Percentiles rank a stretch among this genome's conserved stretches.
Evolutionary conservation across 2,888 invertebrate species (phyloP).

Genomic region (Erebia ligea): DNA sequence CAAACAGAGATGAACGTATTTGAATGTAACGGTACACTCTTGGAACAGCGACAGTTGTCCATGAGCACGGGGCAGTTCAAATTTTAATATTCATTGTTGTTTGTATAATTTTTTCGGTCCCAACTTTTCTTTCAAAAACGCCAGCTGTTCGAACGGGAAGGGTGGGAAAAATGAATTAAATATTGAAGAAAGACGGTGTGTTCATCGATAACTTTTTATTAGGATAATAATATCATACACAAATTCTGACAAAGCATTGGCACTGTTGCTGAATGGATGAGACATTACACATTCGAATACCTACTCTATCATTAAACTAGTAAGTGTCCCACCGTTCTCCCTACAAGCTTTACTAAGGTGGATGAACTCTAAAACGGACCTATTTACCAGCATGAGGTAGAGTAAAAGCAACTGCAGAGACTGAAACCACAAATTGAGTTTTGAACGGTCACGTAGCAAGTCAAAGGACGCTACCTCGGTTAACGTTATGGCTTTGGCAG

Average conservation of each 20-base stretch:
- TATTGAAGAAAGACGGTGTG: neutral
- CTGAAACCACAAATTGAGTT: neutral
- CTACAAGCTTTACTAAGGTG: neutral
- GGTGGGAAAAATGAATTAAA: neutral
- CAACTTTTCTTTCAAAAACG: too few species aligned
- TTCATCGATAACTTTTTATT: neutral
- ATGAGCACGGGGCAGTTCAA: conserved; percentile 9
- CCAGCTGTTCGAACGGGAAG: neutral
- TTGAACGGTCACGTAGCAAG: neutral
- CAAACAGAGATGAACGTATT: conserved; percentile 12
- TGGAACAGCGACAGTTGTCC: conserved; percentile 18
- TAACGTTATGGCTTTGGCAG: neutral
- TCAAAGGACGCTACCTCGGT: neutral
- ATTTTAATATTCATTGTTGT: conserved; percentile 24
- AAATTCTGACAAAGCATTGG: too few species aligned
- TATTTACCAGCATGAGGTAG: neutral
- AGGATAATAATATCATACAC: neutral
- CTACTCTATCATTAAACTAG: neutral
- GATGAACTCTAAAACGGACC: neutral
- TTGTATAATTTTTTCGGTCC: conserved; percentile 11
- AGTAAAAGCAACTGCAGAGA: neutral
- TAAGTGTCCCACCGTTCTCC: neutral
- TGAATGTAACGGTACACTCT: conserved; percentile 4
- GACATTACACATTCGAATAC: too few species aligned
- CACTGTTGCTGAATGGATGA: too few species aligned